Percentiles rank a stretch among this genome's conserved stretches.
These are phyloP conservation scores for Carcharodon carcharias DNA, from an alignment of 2,797 vertebrate genomes.

Conservation along the genomic window DNA sequence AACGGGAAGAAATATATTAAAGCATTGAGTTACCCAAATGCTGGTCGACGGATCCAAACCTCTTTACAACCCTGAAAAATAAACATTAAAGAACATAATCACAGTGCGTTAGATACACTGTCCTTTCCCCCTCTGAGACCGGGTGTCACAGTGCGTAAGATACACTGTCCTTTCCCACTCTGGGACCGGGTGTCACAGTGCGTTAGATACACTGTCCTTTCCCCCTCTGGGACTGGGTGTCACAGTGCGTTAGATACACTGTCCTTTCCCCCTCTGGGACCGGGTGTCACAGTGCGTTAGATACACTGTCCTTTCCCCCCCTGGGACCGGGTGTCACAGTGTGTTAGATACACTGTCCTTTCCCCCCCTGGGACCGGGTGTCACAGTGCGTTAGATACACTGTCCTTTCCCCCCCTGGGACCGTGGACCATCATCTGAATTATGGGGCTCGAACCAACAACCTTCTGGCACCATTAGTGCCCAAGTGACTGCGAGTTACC, in stretches of 20 bases:
- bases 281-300: no score
- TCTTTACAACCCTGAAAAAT: constrained; percentile 64
- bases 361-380: background rate
- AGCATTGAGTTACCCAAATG: constrained; percentile 66
- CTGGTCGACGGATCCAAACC: constrained; percentile 67
- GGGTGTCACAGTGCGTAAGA: no score
- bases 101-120: background rate
- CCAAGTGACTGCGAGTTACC: constrained; percentile 47
- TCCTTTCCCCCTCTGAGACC: background rate
- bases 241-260: no score
- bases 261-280: no score
- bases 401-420: background rate
- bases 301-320: no score
- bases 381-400: no score
- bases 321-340: no score
- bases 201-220: background rate
- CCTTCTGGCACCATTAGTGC: no score
- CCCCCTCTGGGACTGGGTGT: no score
- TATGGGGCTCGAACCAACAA: no score
- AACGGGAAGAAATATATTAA: background rate
- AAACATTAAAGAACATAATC: background rate
- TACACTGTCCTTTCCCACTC: background rate
- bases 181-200: background rate
- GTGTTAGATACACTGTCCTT: background rate
- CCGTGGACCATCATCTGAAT: no score